Evolutionary conservation across 1,140 invertebrate genomes (phyloP).

Genomic region (Pseudomyrmex flavicornis): DNA sequence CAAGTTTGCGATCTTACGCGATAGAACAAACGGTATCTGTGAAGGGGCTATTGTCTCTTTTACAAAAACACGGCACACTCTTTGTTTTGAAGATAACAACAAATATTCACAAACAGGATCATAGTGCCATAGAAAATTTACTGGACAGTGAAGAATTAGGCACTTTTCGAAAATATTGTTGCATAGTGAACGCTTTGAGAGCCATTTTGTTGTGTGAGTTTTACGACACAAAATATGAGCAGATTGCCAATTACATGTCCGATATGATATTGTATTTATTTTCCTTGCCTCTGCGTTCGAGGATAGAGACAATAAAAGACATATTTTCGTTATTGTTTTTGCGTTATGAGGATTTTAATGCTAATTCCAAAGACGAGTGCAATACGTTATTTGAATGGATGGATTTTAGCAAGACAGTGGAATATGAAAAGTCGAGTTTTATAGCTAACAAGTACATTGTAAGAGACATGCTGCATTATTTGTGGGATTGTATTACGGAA

Average conservation of each 20-base stretch:
- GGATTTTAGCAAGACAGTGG: conserved; percentile 10
- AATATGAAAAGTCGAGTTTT: conserved; percentile 69
- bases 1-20: background rate
- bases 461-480: conserved; percentile 72
- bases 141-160: conserved; percentile 64
- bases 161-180: conserved; percentile 74
- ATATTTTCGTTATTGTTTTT: conserved; percentile 81
- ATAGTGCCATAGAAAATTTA: conserved; percentile 70
- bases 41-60: conserved; percentile 68
- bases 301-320: conserved; percentile 78
- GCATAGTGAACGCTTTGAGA: conserved; percentile 75
- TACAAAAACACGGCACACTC: conserved; percentile 73
- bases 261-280: conserved; percentile 72
- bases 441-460: conserved; percentile 78
- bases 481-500: conserved; percentile 69
- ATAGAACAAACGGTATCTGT: conserved; percentile 65
- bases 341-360: conserved; percentile 76
- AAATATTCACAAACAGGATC: conserved; percentile 75
- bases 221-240: conserved; percentile 67
- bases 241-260: conserved; percentile 58
- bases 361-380: conserved; percentile 66
- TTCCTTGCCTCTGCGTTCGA: conserved; percentile 69
- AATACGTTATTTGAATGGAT: conserved; percentile 14
- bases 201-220: conserved; percentile 72
- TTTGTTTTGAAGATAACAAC: conserved; percentile 74